Evolutionary conservation across 2,113 vertebrate genomes (phyloP).

Genomic region (Trematocara macrostoma): DNA sequence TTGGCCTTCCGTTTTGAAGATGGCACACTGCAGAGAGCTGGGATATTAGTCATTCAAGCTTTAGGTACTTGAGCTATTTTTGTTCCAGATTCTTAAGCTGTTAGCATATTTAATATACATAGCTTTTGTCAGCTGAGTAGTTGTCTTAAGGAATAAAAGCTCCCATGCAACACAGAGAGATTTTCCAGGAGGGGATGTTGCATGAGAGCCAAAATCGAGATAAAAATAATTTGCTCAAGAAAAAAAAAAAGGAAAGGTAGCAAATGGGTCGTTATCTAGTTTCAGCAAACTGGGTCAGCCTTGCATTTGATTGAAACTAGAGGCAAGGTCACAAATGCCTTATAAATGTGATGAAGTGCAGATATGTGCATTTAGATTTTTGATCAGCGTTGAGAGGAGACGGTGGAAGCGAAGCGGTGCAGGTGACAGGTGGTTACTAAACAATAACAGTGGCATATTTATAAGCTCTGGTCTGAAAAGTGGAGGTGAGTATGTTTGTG

Average conservation of each 20-base stretch:
- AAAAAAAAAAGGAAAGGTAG: not conserved
- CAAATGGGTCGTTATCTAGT: not conserved
- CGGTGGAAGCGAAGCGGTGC: not conserved
- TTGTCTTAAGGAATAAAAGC: not conserved
- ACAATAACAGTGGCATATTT: not conserved
- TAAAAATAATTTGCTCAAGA: slow-evolving; percentile 1
- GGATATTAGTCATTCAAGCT: slow-evolving; percentile 35
- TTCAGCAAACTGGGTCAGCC: not conserved
- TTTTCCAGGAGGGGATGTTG: not conserved
- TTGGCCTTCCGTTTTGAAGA: not conserved
- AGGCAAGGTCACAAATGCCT: not conserved
- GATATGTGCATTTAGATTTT: not conserved
- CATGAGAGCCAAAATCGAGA: not conserved
- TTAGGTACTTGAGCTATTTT: slow-evolving; percentile 26
- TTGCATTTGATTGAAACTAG: not conserved
- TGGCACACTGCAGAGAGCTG: not conserved
- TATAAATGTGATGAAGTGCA: slow-evolving; percentile 1
- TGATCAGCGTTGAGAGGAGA: not conserved
- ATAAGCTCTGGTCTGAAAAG: not conserved
- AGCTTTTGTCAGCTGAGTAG: not conserved
- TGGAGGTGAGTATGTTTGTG: not conserved
- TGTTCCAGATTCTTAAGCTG: not conserved
- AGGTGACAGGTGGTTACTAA: not conserved
- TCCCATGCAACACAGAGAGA: not conserved
- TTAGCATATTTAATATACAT: slow-evolving; percentile 11